Base-by-base conservation (phyloP, 2,113 vertebrate species). In the Thomomys bottae region DNA sequence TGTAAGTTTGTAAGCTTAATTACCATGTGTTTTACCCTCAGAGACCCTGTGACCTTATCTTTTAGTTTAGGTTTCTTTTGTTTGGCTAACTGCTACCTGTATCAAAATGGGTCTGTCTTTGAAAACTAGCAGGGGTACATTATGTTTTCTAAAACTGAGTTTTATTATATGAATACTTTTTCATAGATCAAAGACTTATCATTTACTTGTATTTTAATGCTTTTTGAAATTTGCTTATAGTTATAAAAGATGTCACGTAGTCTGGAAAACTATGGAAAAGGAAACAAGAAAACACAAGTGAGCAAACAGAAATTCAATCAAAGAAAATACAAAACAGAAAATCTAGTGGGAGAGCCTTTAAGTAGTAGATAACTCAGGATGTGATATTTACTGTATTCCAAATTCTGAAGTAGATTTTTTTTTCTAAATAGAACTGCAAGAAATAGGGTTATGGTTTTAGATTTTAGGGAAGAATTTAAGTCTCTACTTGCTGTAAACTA, bases 151-250 rank as follows among this genome's bases (percentile, higher is more conserved):
- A 63, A 38, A 54, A 34, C 17, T 71, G 8, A 81, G 6, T 23
- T 86, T 78, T 91, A 40, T 38, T 82, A 80, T 76, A 3, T 17
- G 94, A 91, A 54, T 76, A 54, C 3, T 70, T 79, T 71, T 68
- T 1, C 77, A 71, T 30, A 84, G 21, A 71, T 63, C 3, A 89
- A 68, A 70, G 30, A 28, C 14, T 71, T 17, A n/a, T 20, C 5
- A 61, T 70, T 83, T 75, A 14, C 21, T 73, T 92, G 68, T 38
- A 45, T 75, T 78, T 88, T 75, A 81, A 68, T 85, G 8, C 4
- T 32, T 75, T 93, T 64, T 17, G 6, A 67, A 54, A 11, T 24
- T 79, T 84, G 34, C 28, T 70, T 92, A 18, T 80, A 87, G 32
- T 80, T 86, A 90, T 64, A 80, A 86, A 78, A 17, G 49, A 15